phyloP scores from a whole-genome alignment of 1,140 invertebrate species.

The Danaus plexippus region DNA sequence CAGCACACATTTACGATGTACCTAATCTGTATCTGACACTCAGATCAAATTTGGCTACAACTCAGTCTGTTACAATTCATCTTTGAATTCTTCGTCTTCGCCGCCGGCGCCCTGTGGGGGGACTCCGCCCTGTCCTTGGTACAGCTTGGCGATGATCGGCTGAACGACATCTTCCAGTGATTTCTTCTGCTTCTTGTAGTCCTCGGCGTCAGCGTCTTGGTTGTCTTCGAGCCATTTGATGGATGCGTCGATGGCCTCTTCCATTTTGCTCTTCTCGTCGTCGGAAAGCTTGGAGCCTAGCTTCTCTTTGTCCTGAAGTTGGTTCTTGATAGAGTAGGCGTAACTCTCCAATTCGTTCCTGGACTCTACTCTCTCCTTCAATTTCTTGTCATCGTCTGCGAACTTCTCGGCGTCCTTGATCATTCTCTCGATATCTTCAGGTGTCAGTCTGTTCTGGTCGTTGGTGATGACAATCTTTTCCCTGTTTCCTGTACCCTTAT shows the following conservation, averaged over 20 bases:
- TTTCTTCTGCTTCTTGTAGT: constrained; percentile 98
- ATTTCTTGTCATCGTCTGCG: constrained; percentile 97
- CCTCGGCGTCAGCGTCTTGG: constrained; percentile 93
- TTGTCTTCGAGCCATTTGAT: constrained; percentile 99
- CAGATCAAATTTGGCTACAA: constrained; percentile 60
- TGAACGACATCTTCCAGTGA: constrained; percentile 95
- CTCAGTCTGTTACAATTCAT: constrained; percentile 83
- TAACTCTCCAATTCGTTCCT: constrained; percentile 97
- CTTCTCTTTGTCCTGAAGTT: constrained; percentile 98
- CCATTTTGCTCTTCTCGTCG: constrained; percentile 96
- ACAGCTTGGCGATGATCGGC: constrained; percentile 97
- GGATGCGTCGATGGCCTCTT: constrained; percentile 94
- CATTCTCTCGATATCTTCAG: constrained; percentile 99
- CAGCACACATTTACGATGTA: constrained; percentile 13
- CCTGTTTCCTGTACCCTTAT: constrained; percentile 98
- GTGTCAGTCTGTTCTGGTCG: constrained; percentile 96
- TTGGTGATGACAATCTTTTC: constrained; percentile 99
- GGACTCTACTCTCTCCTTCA: constrained; percentile 97
- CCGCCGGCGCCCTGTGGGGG: constrained; percentile 78
- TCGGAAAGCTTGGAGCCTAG: constrained; percentile 92
- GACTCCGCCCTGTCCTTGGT: constrained; percentile 87
- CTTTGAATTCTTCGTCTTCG: constrained; percentile 87
- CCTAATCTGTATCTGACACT: constrained; percentile 29
- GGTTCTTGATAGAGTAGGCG: constrained; percentile 98
- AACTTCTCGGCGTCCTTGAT: constrained; percentile 99